A percentile compares a stretch with the other conserved stretches of the same genome.
These are phyloP conservation scores for Trididemnum clinides DNA, from an alignment of 23 tunicate species.

Conservation along the genomic window DNA sequence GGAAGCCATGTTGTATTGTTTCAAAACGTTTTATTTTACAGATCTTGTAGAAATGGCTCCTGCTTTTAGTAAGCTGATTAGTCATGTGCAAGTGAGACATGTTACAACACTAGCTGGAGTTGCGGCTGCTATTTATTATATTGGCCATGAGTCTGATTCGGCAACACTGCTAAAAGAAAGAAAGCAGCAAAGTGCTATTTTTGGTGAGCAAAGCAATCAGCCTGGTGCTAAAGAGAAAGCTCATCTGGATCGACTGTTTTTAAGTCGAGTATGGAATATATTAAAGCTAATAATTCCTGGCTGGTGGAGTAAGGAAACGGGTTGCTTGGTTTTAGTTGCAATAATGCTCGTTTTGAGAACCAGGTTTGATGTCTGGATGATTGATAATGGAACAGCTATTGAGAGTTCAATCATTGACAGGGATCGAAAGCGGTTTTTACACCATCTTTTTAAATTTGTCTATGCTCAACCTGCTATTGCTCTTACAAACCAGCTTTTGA, in stretches of 20 bases:
- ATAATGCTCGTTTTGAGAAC: constrained; percentile 76
- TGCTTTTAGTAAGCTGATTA: constrained; percentile 17
- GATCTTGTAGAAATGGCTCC: constrained; percentile 33
- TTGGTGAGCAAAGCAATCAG: background rate
- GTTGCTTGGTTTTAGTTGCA: constrained; percentile 61
- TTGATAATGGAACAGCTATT: constrained; percentile 89
- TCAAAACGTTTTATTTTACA: too few relatives aligned
- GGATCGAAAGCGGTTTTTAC: constrained; percentile 59
- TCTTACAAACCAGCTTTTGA: constrained; percentile 80
- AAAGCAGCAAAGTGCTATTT: background rate
- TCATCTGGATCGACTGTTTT: constrained; percentile 55
- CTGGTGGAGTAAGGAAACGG: constrained; percentile 79
- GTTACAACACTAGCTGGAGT: constrained; percentile 12
- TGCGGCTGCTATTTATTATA: constrained; percentile 27
- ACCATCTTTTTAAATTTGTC: constrained; percentile 68
- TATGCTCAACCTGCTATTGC: constrained; percentile 90
- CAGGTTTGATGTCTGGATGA: constrained; percentile 96
- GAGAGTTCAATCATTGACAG: constrained; percentile 90
- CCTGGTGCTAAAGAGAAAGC: constrained; percentile 62
- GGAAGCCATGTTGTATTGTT: too few relatives aligned
- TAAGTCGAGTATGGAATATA: constrained; percentile 62
- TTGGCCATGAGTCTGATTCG: background rate
- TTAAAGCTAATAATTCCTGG: constrained; percentile 80
- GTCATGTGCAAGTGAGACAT: background rate
- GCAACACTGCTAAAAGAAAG: background rate